Base-by-base conservation (phyloP, 1,140 invertebrate species). In the Drosophila serrata region DNA sequence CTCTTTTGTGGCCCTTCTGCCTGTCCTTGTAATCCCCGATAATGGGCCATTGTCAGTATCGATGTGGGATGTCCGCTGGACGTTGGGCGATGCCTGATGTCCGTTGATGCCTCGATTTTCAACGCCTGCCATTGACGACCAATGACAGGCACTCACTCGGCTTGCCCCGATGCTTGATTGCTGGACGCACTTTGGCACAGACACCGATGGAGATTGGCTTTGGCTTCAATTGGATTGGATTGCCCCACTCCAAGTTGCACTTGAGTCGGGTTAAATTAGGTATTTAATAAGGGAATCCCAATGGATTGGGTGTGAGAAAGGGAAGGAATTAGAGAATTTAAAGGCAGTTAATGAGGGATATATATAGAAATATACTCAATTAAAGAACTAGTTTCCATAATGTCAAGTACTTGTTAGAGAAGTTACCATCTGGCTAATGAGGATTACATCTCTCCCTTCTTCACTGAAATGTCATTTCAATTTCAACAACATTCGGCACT, bases 21-120 rank as follows among this genome's bases (percentile, higher is more conserved):
- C 33, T 48, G 80, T 76, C 84, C 84, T 87, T 88, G 84, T 87
- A 84, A 87, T 87, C 39, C 67, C 51, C 51, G 55, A 81, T 88
- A 90, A 88, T 81, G 84, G 80, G 58, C 84, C 65, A 88, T 87
- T 87, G 84, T 87, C 80, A 76, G 53, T 45, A 51, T 68, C 72
- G 84, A 73, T 80, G 84, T 65, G 65, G 58, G 63, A 82, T 49
- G 48, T 48, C 45, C 65, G 63, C 33, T n/a, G 45, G 6, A 24
- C 61, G 63, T 33, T n/a, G 22, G 19, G 11, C 33, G 55, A 60
- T 7, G 37, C 12, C 62, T 56, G 74, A 82, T 49, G 24, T 49
- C 29, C 43, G 43, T 40, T 27, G 59, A 67, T 6, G 39, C 19
- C 64, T 63, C n/a, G 57, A 48, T 53, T 73, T 31, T 39, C 58